phyloP scores from a whole-genome alignment of 2,888 invertebrate genomes.

The Scrobipalpa costella region DNA sequence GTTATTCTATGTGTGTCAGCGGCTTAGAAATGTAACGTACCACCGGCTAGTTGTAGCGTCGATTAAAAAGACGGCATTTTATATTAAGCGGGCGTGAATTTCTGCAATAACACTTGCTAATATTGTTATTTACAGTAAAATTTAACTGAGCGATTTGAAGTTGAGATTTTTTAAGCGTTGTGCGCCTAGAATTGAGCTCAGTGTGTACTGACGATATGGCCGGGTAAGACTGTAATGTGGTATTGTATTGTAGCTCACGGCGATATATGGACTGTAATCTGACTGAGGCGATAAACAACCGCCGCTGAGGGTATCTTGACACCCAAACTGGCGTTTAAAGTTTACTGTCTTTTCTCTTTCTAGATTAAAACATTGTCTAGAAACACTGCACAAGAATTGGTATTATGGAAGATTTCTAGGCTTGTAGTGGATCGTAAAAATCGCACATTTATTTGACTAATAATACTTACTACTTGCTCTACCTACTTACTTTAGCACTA shows the following conservation, averaged over 20 bases:
- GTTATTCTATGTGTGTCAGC: too few relatives aligned
- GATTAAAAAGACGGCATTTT: too few relatives aligned
- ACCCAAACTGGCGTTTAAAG: neutral
- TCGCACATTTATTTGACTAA: neutral
- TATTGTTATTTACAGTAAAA: too few relatives aligned
- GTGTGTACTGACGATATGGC: constrained; percentile 38
- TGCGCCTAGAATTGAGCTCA: neutral
- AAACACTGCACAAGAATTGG: neutral
- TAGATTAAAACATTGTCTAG: neutral
- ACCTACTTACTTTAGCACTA: neutral
- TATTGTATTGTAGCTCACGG: constrained; percentile 41
- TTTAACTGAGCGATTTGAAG: too few relatives aligned
- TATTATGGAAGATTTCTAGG: neutral
- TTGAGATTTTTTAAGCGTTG: neutral
- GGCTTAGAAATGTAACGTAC: too few relatives aligned
- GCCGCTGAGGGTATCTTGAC: constrained; percentile 22
- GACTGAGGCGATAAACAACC: constrained; percentile 54
- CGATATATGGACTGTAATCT: constrained; percentile 45
- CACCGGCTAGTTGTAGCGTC: too few relatives aligned
- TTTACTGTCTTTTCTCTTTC: neutral
- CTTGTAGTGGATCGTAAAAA: too few relatives aligned
- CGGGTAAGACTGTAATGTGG: constrained; percentile 26
- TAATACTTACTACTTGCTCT: neutral
- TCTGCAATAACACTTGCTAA: too few relatives aligned
- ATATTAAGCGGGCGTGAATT: too few relatives aligned